Percentiles rank a stretch among this genome's conserved stretches.
Conservation (phyloP, 2,797 vertebrate genomes). For the Hephaestus fuliginosus region DNA sequence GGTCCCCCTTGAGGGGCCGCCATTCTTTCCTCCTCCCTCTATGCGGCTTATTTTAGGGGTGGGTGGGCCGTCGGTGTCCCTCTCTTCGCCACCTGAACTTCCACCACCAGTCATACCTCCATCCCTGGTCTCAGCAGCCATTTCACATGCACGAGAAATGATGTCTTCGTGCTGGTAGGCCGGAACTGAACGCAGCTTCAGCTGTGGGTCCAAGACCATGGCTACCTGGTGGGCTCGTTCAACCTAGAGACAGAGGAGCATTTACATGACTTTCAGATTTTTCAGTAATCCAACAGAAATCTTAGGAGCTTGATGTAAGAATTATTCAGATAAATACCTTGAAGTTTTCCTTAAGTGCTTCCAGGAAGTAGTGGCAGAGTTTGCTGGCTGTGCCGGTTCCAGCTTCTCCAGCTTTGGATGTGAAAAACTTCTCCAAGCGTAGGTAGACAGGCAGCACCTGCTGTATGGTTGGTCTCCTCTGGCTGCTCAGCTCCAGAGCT, state of each 20-base stretch:
- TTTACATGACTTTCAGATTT: background rate
- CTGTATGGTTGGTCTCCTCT: constrained; percentile 95
- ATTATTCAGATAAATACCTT: constrained; percentile 79
- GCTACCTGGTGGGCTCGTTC: constrained; percentile 97
- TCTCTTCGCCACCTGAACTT: constrained; percentile 86
- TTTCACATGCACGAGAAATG: constrained; percentile 94
- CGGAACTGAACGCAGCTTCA: constrained; percentile 95
- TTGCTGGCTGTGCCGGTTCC: constrained; percentile 92
- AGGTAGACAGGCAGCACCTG: constrained; percentile 97
- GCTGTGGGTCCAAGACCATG: constrained; percentile 98
- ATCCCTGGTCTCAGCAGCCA: constrained; percentile 90
- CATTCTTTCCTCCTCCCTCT: constrained; percentile 74
- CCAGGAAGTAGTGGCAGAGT: constrained; percentile 98
- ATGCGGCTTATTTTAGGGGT: constrained; percentile 82
- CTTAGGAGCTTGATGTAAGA: background rate
- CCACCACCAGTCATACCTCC: constrained; percentile 83
- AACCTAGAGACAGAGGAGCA: constrained; percentile 78
- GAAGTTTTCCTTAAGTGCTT: constrained; percentile 98
- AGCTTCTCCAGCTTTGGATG: constrained; percentile 95
- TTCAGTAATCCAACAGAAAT: background rate
- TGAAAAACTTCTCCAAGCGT: constrained; percentile 97
- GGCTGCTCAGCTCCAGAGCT: constrained; percentile 93
- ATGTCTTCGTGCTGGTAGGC: constrained; percentile 99
- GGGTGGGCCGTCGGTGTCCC: constrained; percentile 81
- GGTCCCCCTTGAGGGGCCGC: constrained; percentile 53